Base-by-base conservation (phyloP, 2,797 vertebrate species). In the Lepus townsendii region DNA sequence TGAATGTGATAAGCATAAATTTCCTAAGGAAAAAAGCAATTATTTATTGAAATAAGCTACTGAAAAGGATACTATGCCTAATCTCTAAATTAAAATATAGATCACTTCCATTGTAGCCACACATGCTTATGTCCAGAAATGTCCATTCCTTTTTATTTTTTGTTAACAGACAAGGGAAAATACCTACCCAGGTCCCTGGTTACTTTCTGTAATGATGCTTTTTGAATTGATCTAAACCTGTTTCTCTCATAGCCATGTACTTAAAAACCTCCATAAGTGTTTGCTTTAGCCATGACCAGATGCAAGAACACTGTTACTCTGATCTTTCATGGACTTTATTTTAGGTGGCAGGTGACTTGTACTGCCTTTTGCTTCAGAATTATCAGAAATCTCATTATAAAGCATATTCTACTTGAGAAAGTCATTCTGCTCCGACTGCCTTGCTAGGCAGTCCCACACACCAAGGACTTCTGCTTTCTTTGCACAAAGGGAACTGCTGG, bases 51-150 rank as follows among this genome's bases (percentile, higher is more conserved):
- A 83, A 47, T 26, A 63, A 76, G 63, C 75, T 17, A 68, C 8
- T 32, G 24, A 32, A 54, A 73, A 77, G 24, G 38, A 65, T 57
- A 1, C 52, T 35, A 10, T 79, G 83, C 19, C 47, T 69, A 71
- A 79, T 52, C 30, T 78, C 86, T 84, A 62, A 72, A 83, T 75
- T 27, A 80, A 93, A 95, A 30, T 30, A 50, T 35, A 38, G 32
- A 52, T 42, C 1, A 0, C 22, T 35, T 38, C 72, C 32, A 20
- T 6, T 71, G 68, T 5, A 80, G 72, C 3, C 7, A 65, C 66
- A 38, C 8, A 42, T 62, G 62, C 65, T 54, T 78, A 27, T 50
- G 54, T 68, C 27, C 13, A 32, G 27, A 26, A 75, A 73, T 84
- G 80, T 57, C 24, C 75, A 19, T 63, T 77, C 4, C 20, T 84